Percentiles rank a stretch among this genome's conserved stretches.
These are phyloP conservation scores for Buathra laborator DNA, from an alignment of 2,888 invertebrate genomes.

Conservation along the genomic window DNA sequence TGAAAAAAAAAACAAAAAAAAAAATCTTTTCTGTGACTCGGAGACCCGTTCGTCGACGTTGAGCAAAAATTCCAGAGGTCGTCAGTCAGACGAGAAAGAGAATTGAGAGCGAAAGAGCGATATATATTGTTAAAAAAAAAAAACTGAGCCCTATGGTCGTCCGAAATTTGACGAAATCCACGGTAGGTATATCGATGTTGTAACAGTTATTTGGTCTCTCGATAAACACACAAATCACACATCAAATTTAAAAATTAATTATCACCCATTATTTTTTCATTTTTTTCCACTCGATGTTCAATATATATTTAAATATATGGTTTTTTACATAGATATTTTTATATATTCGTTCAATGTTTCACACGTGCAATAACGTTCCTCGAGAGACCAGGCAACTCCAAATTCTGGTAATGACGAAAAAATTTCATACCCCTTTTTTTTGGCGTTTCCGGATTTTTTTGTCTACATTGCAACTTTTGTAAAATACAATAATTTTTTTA, in stretches of 20 bases:
- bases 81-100: slow-evolving; percentile 6
- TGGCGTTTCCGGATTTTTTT: not conserved
- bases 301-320: not conserved
- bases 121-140: not conserved
- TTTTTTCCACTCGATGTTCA: slow-evolving; percentile 39
- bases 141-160: slow-evolving; percentile 66
- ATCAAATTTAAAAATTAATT: not conserved
- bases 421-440: slow-evolving; percentile 16
- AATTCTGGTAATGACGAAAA: slow-evolving; percentile 35
- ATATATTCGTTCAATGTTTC: too few relatives aligned
- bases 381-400: slow-evolving; percentile 82
- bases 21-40: slow-evolving; percentile 25
- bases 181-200: slow-evolving; percentile 84
- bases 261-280: not conserved
- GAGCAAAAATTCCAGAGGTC: slow-evolving; percentile 82
- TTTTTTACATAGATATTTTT: not conserved
- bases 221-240: slow-evolving; percentile 41
- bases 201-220: slow-evolving; percentile 84
- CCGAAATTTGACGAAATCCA: slow-evolving; percentile 74
- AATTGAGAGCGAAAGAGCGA: slow-evolving; percentile 69
- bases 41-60: slow-evolving; percentile 79
- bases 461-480: not conserved
- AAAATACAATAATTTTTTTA: not conserved
- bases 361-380: slow-evolving; percentile 31
- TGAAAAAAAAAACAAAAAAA: slow-evolving; percentile 63